Percentiles rank a stretch among this genome's conserved stretches.
Conservation (phyloP, 2,113 vertebrate genomes). For the Cacatua alba region DNA sequence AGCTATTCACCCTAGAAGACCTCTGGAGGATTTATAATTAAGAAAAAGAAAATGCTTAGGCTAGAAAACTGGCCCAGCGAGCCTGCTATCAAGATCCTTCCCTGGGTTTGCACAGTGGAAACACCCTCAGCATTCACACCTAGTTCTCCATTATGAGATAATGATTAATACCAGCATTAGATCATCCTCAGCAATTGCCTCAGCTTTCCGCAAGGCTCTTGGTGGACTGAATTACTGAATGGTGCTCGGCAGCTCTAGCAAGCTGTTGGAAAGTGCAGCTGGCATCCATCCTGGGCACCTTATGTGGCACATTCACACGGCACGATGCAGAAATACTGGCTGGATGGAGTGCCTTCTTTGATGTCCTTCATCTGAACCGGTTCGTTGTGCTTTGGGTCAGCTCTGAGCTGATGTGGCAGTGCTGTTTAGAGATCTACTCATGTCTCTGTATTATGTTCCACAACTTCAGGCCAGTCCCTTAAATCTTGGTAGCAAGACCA, state of each 20-base stretch:
- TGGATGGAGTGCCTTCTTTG: background rate
- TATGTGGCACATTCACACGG: background rate
- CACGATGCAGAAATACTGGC: background rate
- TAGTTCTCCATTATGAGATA: background rate
- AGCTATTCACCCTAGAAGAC: conserved; percentile 39
- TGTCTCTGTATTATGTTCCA: background rate
- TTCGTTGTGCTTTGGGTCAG: background rate
- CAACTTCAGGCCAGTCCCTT: background rate
- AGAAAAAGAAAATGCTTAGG: conserved; percentile 7
- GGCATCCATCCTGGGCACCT: background rate
- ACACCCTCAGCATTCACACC: conserved; percentile 38
- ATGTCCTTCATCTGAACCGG: background rate
- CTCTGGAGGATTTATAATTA: conserved; percentile 28
- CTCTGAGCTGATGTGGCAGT: background rate
- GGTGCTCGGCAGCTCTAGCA: background rate
- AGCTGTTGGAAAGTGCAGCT: background rate
- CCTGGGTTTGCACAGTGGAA: background rate
- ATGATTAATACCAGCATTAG: conserved; percentile 44
- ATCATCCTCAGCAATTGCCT: background rate
- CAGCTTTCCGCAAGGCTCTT: conserved; percentile 6
- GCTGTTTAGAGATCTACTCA: background rate
- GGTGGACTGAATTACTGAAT: background rate
- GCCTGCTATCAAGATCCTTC: conserved; percentile 19
- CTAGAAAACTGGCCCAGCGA: background rate
- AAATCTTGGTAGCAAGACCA: background rate